Base-by-base conservation (phyloP, 2,888 invertebrate species). In the Hirudinaria manillensis region DNA sequence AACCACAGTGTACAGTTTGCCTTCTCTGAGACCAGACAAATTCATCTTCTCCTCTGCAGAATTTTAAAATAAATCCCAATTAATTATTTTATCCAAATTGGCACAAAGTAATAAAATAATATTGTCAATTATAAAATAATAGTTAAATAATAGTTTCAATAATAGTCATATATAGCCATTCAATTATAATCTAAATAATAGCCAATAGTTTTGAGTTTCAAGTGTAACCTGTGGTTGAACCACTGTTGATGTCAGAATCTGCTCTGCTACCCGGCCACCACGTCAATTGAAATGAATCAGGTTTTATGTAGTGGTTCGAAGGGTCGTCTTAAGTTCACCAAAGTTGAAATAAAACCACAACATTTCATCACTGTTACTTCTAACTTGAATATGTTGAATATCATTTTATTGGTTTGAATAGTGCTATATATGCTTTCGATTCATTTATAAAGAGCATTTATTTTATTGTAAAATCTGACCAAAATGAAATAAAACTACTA, bases 231-330 rank as follows among this genome's bases (percentile, higher is more conserved):
- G 81, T 81, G 10, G 84, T 84, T 70, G 82, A 80, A 77, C 83
- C 83, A 79, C 83, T 84, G 79, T 81, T 81, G 71, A 85, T 82
- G 66, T 84, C 82, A 68, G 81, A 80, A 51, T 83, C 82, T 1
- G 82, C 80, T 71, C 81, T 73, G 27, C 77, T 76, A 16, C 84
- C 85, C 4, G 84, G 84, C 85, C 85, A 85, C 85, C 85, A 85
- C 29, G 85, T 85, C 74, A 85, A 83, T 77, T 84, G 83, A 78
- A 83, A 85, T 76, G 80, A 82, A 70, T 85, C 85, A 2, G 85
- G 82, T 1, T 80, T 79, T 24, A 84, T 79, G 78, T 82, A 85
- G 78, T 85, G 84, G 29, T 81, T 77, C 73, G 81, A 81, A 16
- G 80, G 79, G 16, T 81, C 78, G 78, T 81, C 80, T 74, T 78